Conservation (phyloP, 1,140 invertebrate genomes). For the Diabrotica undecimpunctata region DNA sequence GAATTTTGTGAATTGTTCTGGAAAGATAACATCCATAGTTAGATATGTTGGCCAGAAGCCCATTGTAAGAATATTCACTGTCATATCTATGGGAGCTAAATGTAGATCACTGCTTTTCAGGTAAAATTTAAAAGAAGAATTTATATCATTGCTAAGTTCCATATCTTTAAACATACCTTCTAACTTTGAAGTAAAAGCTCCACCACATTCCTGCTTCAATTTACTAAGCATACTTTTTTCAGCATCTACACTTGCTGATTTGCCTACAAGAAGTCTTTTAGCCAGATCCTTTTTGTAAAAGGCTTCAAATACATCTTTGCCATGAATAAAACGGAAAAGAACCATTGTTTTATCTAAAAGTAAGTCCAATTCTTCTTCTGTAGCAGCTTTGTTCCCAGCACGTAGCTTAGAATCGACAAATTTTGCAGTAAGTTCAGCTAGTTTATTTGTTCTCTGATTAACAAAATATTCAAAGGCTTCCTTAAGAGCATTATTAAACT, state of each 20-base stretch:
- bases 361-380: constrained; percentile 93
- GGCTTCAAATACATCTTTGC: constrained; percentile 98
- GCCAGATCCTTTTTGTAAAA: constrained; percentile 98
- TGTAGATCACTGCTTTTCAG: constrained; percentile 47
- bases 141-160: constrained; percentile 94
- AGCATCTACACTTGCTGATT: constrained; percentile 97
- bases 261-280: constrained; percentile 90
- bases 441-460: constrained; percentile 94
- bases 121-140: constrained; percentile 75
- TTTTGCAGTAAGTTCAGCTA: constrained; percentile 92
- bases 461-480: constrained; percentile 97
- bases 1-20: constrained; percentile 82
- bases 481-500: constrained; percentile 88
- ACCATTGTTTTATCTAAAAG: constrained; percentile 98
- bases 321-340: constrained; percentile 96
- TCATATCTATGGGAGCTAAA: constrained; percentile 71
- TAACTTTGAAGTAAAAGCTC: constrained; percentile 92
- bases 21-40: constrained; percentile 83
- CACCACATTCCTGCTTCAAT: constrained; percentile 95
- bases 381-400: constrained; percentile 87
- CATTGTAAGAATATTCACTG: constrained; percentile 93
- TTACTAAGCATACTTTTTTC: constrained; percentile 98
- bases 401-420: constrained; percentile 53
- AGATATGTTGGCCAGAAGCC: constrained; percentile 98
- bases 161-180: constrained; percentile 99